Conservation (phyloP, 2,888 invertebrate species). For the Galerucella pusilla region DNA sequence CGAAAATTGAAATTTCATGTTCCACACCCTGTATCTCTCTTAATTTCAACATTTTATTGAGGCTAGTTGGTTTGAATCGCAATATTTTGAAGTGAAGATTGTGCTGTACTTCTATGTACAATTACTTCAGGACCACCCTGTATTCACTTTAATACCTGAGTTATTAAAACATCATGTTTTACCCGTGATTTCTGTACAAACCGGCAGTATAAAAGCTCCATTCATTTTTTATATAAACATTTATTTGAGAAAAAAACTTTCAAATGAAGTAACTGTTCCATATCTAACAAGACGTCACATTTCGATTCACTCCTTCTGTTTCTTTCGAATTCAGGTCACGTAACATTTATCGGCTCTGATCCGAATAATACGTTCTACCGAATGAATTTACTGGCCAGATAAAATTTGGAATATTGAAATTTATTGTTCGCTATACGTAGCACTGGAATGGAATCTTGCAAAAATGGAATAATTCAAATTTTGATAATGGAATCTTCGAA, state of each 20-base stretch:
- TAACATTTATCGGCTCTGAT: constrained; percentile 32
- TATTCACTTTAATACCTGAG: no score
- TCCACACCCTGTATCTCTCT: no score
- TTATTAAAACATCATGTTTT: no score
- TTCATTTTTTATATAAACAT: not conserved
- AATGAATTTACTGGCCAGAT: constrained; percentile 36
- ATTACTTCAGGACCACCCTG: no score
- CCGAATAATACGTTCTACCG: constrained; percentile 30
- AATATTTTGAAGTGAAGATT: no score
- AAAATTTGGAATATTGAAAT: constrained; percentile 36
- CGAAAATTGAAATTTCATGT: no score
- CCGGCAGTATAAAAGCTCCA: no score
- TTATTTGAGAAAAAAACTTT: constrained; percentile 6
- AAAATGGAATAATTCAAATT: constrained; percentile 32
- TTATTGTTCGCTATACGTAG: constrained; percentile 29
- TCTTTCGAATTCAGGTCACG: constrained; percentile 32
- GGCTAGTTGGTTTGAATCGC: no score
- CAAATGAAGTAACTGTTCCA: constrained; percentile 4
- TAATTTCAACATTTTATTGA: no score
- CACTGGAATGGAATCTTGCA: constrained; percentile 15
- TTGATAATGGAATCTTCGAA: constrained; percentile 13
- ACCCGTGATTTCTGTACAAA: no score
- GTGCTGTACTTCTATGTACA: no score
- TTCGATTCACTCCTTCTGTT: constrained; percentile 15
- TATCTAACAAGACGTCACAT: constrained; percentile 9